Conservation (phyloP, 2,113 vertebrate genomes). For the Opisthocomus hoazin region DNA sequence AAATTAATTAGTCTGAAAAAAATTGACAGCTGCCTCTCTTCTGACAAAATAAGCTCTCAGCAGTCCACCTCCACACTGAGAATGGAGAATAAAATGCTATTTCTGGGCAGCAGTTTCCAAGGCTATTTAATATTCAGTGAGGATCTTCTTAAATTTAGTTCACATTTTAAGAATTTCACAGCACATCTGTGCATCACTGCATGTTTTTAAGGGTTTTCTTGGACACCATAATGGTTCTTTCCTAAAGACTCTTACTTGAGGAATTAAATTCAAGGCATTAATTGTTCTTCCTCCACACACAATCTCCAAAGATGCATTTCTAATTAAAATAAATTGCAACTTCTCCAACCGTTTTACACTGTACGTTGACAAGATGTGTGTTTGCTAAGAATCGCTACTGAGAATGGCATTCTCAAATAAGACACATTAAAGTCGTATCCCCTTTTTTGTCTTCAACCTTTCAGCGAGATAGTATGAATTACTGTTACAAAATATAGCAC, state of each 20-base stretch:
- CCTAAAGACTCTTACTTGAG: neutral
- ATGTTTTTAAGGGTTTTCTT: neutral
- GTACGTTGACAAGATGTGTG: rapidly evolving
- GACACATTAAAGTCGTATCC: neutral
- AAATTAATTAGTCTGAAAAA: neutral
- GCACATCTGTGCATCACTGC: neutral
- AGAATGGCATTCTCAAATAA: neutral
- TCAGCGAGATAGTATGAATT: neutral
- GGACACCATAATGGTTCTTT: neutral
- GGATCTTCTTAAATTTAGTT: neutral
- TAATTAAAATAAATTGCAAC: neutral
- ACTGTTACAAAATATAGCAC: neutral
- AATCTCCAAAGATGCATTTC: neutral
- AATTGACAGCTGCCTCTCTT: neutral
- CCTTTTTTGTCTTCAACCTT: neutral
- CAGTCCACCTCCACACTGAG: neutral
- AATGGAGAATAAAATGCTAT: neutral
- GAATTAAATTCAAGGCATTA: neutral
- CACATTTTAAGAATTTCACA: slow-evolving; percentile 16
- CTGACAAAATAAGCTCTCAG: neutral
- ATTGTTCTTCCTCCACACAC: neutral
- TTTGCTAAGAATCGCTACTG: neutral
- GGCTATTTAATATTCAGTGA: slow-evolving; percentile 29
- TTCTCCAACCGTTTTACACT: neutral
- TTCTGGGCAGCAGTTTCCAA: neutral